Evolutionary conservation across 2,888 invertebrate species (phyloP).

Genomic region (Chymomyza amoena): DNA sequence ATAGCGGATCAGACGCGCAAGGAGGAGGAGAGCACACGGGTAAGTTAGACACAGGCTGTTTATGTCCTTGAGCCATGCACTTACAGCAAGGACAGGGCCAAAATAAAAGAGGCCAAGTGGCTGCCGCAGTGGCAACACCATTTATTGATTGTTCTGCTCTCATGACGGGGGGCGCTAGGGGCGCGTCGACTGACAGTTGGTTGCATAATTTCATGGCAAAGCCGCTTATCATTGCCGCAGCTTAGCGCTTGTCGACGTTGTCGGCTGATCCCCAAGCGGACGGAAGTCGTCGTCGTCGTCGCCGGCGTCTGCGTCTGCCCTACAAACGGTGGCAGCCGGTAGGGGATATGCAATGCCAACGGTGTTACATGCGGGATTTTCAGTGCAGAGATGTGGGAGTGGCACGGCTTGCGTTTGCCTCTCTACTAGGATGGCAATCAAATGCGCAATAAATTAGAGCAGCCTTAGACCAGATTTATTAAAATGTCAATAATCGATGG

Average conservation of each 20-base stretch:
- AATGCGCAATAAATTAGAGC: conserved; percentile 60
- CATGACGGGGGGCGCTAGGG: background rate
- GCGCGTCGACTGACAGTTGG: background rate
- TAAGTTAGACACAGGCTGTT: conserved; percentile 78
- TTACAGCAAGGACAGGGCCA: background rate
- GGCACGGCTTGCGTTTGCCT: background rate
- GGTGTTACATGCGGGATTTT: background rate
- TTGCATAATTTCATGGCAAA: conserved; percentile 10
- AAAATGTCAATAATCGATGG: conserved; percentile 59
- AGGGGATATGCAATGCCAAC: background rate
- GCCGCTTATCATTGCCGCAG: conserved; percentile 14
- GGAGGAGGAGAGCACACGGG: conserved; percentile 94
- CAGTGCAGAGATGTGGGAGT: background rate
- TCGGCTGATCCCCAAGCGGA: background rate
- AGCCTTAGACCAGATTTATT: conserved; percentile 57
- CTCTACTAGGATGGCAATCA: conserved; percentile 5
- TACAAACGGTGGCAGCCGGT: background rate
- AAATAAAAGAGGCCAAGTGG: conserved; percentile 34
- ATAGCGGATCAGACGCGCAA: conserved; percentile 95
- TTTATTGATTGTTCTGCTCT: background rate
- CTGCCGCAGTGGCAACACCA: background rate
- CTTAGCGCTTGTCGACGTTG: background rate
- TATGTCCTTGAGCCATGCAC: conserved; percentile 7
- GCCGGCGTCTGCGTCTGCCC: background rate
- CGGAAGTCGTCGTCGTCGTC: background rate